These are phyloP conservation scores for Aphis craccivora DNA, from an alignment of 1,140 invertebrate species.

Conservation along the genomic window DNA sequence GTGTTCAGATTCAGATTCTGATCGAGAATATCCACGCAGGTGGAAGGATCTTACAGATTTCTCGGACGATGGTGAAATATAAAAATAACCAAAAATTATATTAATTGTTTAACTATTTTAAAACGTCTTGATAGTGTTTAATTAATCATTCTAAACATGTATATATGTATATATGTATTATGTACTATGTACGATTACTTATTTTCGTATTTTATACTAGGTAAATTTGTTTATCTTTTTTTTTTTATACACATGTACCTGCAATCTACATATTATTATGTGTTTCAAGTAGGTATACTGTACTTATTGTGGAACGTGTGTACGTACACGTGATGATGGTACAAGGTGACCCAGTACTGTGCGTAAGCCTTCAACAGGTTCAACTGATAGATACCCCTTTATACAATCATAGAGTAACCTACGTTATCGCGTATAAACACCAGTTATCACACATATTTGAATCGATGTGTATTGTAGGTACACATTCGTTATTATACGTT, in stretches of 20 bases:
- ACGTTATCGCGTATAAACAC: constrained; percentile 39
- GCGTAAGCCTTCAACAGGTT: background rate
- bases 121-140: background rate
- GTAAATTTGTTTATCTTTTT: constrained; percentile 13
- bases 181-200: background rate
- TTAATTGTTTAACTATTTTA: background rate
- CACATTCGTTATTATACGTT: background rate
- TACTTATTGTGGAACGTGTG: background rate
- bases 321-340: constrained; percentile 37
- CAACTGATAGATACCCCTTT: constrained; percentile 23
- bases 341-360: constrained; percentile 46
- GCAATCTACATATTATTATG: background rate
- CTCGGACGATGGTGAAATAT: background rate
- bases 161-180: background rate
- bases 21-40: constrained; percentile 16
- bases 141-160: background rate
- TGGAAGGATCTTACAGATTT: constrained; percentile 13
- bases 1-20: constrained; percentile 43
- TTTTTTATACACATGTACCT: background rate
- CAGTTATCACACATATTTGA: background rate
- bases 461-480: background rate
- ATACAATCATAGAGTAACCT: constrained; percentile 23
- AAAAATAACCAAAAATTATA: background rate
- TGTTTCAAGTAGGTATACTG: constrained; percentile 8
- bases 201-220: background rate